Evolutionary conservation across 2,888 invertebrate genomes (phyloP), one percentile per base, ranked within the genome.

Genomic region (Zonitis immaculata): DNA sequence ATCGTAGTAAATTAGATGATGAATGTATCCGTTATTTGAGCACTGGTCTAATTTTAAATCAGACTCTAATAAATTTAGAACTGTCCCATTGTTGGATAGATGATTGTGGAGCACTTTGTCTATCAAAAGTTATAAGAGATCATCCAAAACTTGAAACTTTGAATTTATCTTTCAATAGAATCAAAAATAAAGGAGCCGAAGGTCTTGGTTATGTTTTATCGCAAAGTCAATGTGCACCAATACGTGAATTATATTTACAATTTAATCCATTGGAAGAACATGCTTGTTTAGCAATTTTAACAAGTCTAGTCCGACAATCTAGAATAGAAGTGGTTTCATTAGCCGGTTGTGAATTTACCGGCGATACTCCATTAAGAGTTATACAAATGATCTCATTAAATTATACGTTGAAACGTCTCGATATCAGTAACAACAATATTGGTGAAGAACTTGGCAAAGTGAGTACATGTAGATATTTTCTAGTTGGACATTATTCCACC

Each of bases 1-100:
- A 84, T 54, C 76, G 81, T 32, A 84, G 84, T 61, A 80, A 79
- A 59, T 68, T 86, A 42, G 81, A 83, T 64, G 82, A 82, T 63
- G 74, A 76, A 0, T 82, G 83, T 68, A 79, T 79, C 0, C 83
- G 83, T 51, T 71, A 81, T 1, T 76, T 87, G 42, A 75, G 84
- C 25, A 81, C 82, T 65, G 76, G 79, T 16, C 51, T 68, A 16
- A 53, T 69, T 12, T 62, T 61, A 43, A 68, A 68, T 42, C 52
- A 51, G 26, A 61, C 77, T 61, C 72, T 86, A 26, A 77, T 79
- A 57, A 83, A 83, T 63, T 65, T 87, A 27, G 83, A 86, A 69
- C 79, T 87, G 45, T 85, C 84, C 54, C 82, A 86, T 66, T 86
- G 86, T 67, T 78, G 80, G 61, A 81, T 86, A 45, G 80, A 78